These are phyloP conservation scores for Prosopocoilus inquinatus DNA, from an alignment of 2,888 invertebrate genomes.

Conservation along the genomic window DNA sequence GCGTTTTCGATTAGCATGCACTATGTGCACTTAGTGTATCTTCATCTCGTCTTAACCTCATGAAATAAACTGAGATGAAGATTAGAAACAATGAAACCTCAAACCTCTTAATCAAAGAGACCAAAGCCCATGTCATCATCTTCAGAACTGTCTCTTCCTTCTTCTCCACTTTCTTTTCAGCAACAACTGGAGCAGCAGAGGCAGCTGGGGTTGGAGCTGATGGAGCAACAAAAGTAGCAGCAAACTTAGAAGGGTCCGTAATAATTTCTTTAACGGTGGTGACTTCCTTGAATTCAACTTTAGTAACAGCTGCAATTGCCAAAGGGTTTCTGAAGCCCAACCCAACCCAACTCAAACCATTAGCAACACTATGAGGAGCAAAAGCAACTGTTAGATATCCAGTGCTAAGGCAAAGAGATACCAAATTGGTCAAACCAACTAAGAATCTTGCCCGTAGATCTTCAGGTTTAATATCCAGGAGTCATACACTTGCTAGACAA, in stretches of 20 bases:
- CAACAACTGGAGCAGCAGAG: constrained; percentile 59
- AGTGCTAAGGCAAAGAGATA: constrained; percentile 87
- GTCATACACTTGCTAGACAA: constrained; percentile 96
- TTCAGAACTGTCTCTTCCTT: constrained; percentile 78
- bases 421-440: constrained; percentile 92
- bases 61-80: too few relatives aligned
- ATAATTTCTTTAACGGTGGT: constrained; percentile 87
- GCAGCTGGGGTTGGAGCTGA: constrained; percentile 63
- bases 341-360: too few relatives aligned
- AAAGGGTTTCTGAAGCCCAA: constrained; percentile 96
- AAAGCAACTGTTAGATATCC: constrained; percentile 97
- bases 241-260: constrained; percentile 97
- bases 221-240: constrained; percentile 58
- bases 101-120: constrained; percentile 81
- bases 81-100: too few relatives aligned
- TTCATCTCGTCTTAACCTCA: too few relatives aligned
- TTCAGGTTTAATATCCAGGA: constrained; percentile 97
- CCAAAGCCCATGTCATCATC: constrained; percentile 99
- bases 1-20: too few relatives aligned
- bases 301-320: constrained; percentile 94
- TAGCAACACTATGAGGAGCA: constrained; percentile 95
- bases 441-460: constrained; percentile 89
- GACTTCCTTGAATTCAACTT: constrained; percentile 94
- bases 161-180: constrained; percentile 72
- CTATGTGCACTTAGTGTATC: too few relatives aligned